Conservation (phyloP, 2,797 vertebrate genomes). For the Phaenicophaeus curvirostris region DNA sequence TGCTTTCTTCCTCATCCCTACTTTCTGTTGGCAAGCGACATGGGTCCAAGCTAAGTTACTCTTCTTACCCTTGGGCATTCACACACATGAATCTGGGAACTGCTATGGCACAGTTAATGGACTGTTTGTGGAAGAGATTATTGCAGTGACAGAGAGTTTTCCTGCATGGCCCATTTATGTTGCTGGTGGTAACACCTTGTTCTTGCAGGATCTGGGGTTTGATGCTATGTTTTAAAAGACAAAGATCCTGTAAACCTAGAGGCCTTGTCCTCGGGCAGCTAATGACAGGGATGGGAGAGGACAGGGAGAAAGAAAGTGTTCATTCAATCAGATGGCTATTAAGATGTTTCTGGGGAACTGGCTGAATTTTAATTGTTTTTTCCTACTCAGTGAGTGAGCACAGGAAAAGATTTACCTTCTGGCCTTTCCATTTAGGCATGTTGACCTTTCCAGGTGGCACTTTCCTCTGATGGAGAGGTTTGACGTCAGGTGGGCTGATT, state of each 20-base stretch:
- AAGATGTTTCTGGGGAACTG: background rate
- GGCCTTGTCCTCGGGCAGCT: background rate
- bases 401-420: slow-evolving; percentile 62
- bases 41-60: background rate
- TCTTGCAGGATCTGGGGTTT: background rate
- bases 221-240: background rate
- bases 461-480: slow-evolving; percentile 45
- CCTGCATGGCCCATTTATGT: background rate
- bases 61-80: background rate
- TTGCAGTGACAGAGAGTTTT: background rate
- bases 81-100: background rate
- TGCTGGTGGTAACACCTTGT: background rate
- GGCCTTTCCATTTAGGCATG: slow-evolving; percentile 46
- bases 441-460: slow-evolving; percentile 65
- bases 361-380: slow-evolving; percentile 49
- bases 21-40: background rate
- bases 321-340: slow-evolving; percentile 17
- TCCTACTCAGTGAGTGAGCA: background rate
- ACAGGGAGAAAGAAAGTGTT: background rate
- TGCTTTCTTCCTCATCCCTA: background rate
- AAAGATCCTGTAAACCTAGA: background rate
- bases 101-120: background rate
- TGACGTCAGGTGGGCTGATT: slow-evolving; percentile 67
- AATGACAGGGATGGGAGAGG: background rate
- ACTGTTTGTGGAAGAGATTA: background rate